phyloP scores from a whole-genome alignment of 2,797 vertebrate genomes.

The Perodicticus potto region DNA sequence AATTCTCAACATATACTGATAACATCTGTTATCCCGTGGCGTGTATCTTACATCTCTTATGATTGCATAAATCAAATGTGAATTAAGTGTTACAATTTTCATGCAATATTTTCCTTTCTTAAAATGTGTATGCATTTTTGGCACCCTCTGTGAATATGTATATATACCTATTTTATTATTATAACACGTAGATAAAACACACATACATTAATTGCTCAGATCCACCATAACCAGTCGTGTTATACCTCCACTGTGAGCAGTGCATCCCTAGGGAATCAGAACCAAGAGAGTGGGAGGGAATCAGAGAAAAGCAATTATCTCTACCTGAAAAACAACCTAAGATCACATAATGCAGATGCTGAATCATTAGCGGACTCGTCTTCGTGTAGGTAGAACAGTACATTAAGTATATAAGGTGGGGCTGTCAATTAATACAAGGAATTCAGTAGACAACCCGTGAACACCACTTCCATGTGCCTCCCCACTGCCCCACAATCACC shows the following conservation, averaged over 20 bases:
- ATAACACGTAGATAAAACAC: not conserved
- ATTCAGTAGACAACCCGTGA: not conserved
- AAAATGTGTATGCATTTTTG: too few relatives aligned
- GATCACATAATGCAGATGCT: not conserved
- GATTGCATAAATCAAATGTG: too few relatives aligned
- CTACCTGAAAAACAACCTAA: constrained; percentile 57
- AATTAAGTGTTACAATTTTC: too few relatives aligned
- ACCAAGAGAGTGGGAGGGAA: not conserved
- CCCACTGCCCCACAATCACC: not conserved
- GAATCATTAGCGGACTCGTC: not conserved
- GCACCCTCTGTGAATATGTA: too few relatives aligned
- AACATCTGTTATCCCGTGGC: too few relatives aligned
- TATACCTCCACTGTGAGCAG: not conserved
- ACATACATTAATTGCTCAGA: not conserved
- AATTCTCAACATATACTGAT: too few relatives aligned
- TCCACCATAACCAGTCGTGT: not conserved
- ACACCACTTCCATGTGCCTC: not conserved
- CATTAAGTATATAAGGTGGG: not conserved
- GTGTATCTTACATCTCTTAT: too few relatives aligned
- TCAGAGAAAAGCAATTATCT: constrained; percentile 69
- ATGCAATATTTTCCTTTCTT: too few relatives aligned
- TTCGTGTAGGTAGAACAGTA: constrained; percentile 17
- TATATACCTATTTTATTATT: not conserved
- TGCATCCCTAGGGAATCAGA: not conserved
- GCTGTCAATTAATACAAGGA: not conserved